phyloP scores from a whole-genome alignment of 2,888 invertebrate species.

The Ptychoptera albimana region DNA sequence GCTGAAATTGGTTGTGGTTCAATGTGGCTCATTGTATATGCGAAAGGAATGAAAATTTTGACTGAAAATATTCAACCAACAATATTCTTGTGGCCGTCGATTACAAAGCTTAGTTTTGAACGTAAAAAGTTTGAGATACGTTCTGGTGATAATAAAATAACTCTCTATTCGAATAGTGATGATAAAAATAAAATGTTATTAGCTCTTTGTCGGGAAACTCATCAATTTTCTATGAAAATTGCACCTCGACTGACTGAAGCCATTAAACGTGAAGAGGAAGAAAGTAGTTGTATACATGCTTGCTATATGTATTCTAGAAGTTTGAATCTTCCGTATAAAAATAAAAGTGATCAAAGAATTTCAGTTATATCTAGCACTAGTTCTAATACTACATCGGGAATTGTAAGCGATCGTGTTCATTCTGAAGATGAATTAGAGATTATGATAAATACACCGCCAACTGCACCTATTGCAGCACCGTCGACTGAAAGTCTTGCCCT shows the following conservation, averaged over 20 bases:
- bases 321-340: constrained; percentile 44
- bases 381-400: constrained; percentile 94
- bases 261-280: constrained; percentile 67
- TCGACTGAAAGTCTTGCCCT: constrained; percentile 72
- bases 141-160: constrained; percentile 74
- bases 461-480: constrained; percentile 53
- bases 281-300: constrained; percentile 43
- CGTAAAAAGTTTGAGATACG: constrained; percentile 95
- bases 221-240: constrained; percentile 90
- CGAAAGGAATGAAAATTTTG: constrained; percentile 79
- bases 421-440: constrained; percentile 88
- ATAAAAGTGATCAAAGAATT: constrained; percentile 63
- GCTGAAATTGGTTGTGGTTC: constrained; percentile 59
- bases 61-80: constrained; percentile 52
- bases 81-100: constrained; percentile 88
- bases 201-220: constrained; percentile 77
- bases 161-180: constrained; percentile 81
- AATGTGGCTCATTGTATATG: constrained; percentile 81
- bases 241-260: constrained; percentile 72
- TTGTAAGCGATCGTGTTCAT: constrained; percentile 88
- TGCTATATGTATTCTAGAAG: constrained; percentile 58
- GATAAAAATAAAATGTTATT: constrained; percentile 85
- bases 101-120: constrained; percentile 90
- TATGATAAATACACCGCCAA: constrained; percentile 66
- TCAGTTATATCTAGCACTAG: constrained; percentile 86